These are phyloP conservation scores for Pyralis farinalis DNA, from an alignment of 2,888 invertebrate genomes.

Conservation along the genomic window DNA sequence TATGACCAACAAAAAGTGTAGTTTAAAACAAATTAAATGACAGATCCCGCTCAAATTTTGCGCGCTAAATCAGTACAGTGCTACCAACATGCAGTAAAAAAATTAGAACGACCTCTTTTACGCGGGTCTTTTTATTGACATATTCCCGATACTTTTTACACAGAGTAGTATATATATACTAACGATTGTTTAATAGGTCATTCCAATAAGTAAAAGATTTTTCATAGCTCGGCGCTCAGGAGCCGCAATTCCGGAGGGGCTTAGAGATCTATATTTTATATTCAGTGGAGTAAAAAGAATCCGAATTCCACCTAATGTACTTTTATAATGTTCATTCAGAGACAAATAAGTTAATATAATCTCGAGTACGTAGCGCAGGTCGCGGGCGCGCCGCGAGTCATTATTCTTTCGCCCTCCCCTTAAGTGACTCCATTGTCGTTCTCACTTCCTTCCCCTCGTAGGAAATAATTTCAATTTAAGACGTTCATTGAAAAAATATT, in stretches of 20 bases:
- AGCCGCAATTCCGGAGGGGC: conserved; percentile 17
- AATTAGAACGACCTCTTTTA: too few species aligned
- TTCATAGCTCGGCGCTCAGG: conserved; percentile 2
- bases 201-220: conserved; percentile 1
- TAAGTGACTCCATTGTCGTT: conserved; percentile 66
- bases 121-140: too few species aligned
- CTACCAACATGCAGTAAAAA: too few species aligned
- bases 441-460: conserved; percentile 60
- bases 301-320: conserved; percentile 41
- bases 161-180: too few species aligned
- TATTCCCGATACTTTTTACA: too few species aligned
- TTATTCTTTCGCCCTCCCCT: conserved; percentile 61
- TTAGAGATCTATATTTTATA: conserved; percentile 16
- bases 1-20: too few species aligned
- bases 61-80: too few species aligned
- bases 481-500: conserved; percentile 50
- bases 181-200: conserved; percentile 9
- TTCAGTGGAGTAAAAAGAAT: conserved; percentile 35
- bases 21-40: too few species aligned
- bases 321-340: conserved; percentile 43
- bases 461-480: conserved; percentile 63
- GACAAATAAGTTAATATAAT: conserved; percentile 64
- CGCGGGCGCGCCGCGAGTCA: conserved; percentile 41
- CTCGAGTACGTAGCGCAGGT: conserved; percentile 38
- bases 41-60: too few species aligned